phyloP scores from a whole-genome alignment of 2,113 vertebrate species.

The Pelodiscus sinensis region DNA sequence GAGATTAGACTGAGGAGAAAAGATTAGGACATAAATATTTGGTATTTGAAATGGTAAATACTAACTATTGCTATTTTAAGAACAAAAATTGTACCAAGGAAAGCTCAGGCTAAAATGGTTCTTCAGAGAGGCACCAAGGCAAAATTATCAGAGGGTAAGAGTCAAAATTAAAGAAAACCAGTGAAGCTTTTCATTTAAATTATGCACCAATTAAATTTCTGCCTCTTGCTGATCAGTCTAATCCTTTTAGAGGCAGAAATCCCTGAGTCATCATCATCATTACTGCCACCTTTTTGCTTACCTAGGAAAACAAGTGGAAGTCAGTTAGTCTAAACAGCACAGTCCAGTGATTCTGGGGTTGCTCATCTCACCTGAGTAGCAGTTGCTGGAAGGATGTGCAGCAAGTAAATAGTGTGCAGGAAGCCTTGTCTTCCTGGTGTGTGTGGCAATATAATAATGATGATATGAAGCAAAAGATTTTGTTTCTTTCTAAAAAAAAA shows the following conservation, averaged over 20 bases:
- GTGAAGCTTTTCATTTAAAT: constrained; percentile 46
- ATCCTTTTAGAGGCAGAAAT: constrained; percentile 40
- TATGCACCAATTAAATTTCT: constrained; percentile 35
- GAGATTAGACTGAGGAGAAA: background rate
- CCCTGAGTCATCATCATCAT: too few species aligned
- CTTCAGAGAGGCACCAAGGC: background rate
- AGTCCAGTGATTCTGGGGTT: background rate
- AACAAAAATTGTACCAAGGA: background rate
- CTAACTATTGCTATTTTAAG: constrained; percentile 3
- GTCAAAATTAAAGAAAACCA: constrained; percentile 5
- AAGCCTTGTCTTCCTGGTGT: background rate
- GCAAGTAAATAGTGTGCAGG: background rate
- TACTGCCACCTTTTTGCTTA: too few species aligned
- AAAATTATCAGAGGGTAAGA: constrained; percentile 29
- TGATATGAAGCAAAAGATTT: background rate
- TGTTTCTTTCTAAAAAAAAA: background rate
- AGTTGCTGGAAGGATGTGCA: background rate
- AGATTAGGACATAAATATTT: background rate
- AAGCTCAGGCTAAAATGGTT: constrained; percentile 5
- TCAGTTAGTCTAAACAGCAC: background rate
- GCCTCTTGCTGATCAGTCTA: constrained; percentile 34
- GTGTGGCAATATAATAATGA: background rate
- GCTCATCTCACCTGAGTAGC: constrained; percentile 10
- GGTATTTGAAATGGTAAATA: constrained; percentile 1
- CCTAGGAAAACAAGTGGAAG: constrained; percentile 5